A percentile compares a stretch with the other conserved stretches of the same genome.
Conservation (phyloP, 2,113 vertebrate species). For the Rhegmatorhina hoffmannsi region DNA sequence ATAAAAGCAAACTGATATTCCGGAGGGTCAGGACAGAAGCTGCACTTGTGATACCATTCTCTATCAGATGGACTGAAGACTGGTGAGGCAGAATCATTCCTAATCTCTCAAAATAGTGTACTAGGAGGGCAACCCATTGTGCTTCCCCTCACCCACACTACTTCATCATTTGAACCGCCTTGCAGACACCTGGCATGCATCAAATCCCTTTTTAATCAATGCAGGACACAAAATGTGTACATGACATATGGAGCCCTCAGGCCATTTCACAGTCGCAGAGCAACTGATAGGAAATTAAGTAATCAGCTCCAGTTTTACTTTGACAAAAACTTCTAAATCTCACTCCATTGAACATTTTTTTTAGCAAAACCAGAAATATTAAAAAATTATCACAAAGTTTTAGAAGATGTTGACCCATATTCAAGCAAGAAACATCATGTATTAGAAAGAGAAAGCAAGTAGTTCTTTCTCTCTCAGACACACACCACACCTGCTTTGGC, state of each 20-base stretch:
- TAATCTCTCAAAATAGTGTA: background rate
- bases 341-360: background rate
- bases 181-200: background rate
- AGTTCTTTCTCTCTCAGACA: background rate
- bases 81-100: background rate
- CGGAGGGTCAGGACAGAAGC: background rate
- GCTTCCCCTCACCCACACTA: background rate
- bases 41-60: background rate
- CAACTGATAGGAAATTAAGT: background rate
- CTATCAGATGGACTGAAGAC: background rate
- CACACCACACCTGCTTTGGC: slow-evolving; percentile 34
- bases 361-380: background rate
- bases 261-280: background rate
- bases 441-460: background rate
- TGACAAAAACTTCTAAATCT: background rate
- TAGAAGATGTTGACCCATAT: background rate
- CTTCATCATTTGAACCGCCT: background rate
- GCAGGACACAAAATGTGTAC: background rate
- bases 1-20: background rate
- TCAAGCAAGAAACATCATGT: background rate
- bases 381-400: background rate
- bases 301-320: background rate
- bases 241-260: background rate
- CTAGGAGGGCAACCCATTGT: background rate
- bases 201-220: background rate